Conservation (phyloP, 2,797 vertebrate genomes). For the Anomalospiza imberbis region DNA sequence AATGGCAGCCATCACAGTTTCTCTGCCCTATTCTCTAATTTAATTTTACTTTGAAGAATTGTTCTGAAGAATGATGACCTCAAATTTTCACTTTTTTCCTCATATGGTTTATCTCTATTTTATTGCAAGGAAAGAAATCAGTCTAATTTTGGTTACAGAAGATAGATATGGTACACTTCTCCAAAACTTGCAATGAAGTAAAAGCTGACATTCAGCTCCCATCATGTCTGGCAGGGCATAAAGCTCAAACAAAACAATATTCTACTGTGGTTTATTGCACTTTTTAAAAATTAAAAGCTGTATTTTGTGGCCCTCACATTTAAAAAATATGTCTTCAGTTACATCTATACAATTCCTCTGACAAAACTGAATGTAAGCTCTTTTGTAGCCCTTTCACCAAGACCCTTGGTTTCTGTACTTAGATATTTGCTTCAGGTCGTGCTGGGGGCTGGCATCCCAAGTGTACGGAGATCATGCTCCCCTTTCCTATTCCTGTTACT, state of each 20-base stretch:
- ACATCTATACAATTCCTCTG: neutral
- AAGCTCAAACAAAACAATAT: neutral
- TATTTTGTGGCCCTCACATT: neutral
- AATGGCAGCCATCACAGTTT: neutral
- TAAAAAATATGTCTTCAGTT: neutral
- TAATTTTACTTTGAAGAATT: slow-evolving; percentile 3
- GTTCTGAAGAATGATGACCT: neutral
- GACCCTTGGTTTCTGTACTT: neutral
- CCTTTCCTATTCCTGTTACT: neutral
- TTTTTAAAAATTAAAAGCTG: slow-evolving; percentile 2
- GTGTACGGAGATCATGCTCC: neutral
- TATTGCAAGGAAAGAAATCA: neutral
- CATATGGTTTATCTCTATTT: neutral
- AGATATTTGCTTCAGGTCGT: neutral
- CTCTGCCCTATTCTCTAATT: slow-evolving; percentile 12
- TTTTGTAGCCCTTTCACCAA: neutral
- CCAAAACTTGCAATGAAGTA: neutral
- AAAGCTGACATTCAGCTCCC: neutral
- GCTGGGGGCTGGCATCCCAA: neutral
- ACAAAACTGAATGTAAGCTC: neutral
- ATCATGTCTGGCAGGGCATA: neutral
- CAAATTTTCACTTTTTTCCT: neutral
- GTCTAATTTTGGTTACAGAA: neutral
- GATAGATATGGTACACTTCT: neutral
- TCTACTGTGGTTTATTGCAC: neutral